Conservation (phyloP, 1,140 invertebrate species). For the Phymorhynchus buccinoides region DNA sequence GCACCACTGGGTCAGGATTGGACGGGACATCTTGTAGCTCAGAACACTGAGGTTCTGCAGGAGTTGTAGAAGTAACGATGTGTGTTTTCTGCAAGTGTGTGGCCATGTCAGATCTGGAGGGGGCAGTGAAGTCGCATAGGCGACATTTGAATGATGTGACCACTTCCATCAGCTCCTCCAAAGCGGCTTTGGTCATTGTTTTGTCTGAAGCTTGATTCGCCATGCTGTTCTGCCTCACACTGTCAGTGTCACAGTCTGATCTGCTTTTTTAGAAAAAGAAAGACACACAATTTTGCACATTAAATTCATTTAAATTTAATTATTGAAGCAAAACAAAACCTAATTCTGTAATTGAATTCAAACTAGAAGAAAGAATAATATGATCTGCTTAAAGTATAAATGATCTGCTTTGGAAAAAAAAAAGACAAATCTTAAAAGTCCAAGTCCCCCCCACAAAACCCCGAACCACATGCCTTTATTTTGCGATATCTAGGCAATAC, state of each 20-base stretch:
- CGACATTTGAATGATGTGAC: slow-evolving; percentile 69
- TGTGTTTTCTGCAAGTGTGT: slow-evolving; percentile 61
- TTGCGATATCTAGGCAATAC: too few species aligned
- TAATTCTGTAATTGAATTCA: neutral
- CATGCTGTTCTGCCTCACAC: neutral
- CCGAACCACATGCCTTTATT: too few species aligned
- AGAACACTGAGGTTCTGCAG: neutral
- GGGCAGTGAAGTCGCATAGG: slow-evolving; percentile 64
- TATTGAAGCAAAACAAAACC: neutral
- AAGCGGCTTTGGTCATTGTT: slow-evolving; percentile 6
- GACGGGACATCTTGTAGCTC: neutral
- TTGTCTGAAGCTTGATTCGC: slow-evolving; percentile 9
- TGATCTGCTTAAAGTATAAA: neutral
- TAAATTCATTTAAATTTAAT: neutral
- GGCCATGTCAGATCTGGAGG: slow-evolving; percentile 54
- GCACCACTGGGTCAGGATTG: neutral
- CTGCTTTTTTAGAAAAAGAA: neutral
- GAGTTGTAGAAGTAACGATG: slow-evolving; percentile 3
- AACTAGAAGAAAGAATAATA: neutral
- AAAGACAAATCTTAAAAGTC: too few species aligned
- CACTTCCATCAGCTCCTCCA: slow-evolving; percentile 68
- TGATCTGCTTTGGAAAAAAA: too few species aligned
- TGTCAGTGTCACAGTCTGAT: neutral
- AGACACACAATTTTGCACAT: neutral
- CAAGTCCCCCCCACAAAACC: too few species aligned